These are phyloP conservation scores for Epinephelus awoara DNA, from an alignment of 2,797 vertebrate genomes.

Conservation along the genomic window DNA sequence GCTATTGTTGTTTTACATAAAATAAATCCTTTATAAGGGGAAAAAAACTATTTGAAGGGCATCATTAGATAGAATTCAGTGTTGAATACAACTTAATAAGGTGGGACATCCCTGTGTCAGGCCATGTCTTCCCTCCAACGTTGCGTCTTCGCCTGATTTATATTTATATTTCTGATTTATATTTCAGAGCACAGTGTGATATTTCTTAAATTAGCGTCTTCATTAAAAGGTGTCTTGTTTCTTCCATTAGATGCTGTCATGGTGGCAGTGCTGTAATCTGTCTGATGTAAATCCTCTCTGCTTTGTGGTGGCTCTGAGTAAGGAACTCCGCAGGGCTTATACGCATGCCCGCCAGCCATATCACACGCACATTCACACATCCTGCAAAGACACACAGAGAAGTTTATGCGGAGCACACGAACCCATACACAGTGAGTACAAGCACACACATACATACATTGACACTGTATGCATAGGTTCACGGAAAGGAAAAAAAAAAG, in stretches of 20 bases:
- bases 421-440: background rate
- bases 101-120: slow-evolving; percentile 29
- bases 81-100: slow-evolving; percentile 32
- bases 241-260: slow-evolving; percentile 81
- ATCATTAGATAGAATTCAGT: slow-evolving; percentile 16
- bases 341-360: slow-evolving; percentile 43
- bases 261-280: slow-evolving; percentile 69
- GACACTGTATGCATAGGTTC: slow-evolving; percentile 47
- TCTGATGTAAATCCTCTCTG: slow-evolving; percentile 77
- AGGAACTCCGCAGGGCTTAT: slow-evolving; percentile 75
- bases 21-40: background rate
- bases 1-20: background rate
- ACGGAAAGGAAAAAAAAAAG: slow-evolving; percentile 32
- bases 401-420: background rate
- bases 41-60: background rate
- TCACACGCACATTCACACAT: slow-evolving; percentile 34
- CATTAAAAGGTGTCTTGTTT: slow-evolving; percentile 82
- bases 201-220: slow-evolving; percentile 82
- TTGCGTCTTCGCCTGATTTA: slow-evolving; percentile 49
- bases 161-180: slow-evolving; percentile 70
- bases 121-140: slow-evolving; percentile 23
- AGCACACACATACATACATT: slow-evolving; percentile 7
- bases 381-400: slow-evolving; percentile 35
- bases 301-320: slow-evolving; percentile 70
- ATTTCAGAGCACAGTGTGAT: slow-evolving; percentile 68